Percentiles rank a stretch among this genome's conserved stretches.
phyloP scores from a whole-genome alignment of 2,888 invertebrate genomes.

The Ophion obscuratus region DNA sequence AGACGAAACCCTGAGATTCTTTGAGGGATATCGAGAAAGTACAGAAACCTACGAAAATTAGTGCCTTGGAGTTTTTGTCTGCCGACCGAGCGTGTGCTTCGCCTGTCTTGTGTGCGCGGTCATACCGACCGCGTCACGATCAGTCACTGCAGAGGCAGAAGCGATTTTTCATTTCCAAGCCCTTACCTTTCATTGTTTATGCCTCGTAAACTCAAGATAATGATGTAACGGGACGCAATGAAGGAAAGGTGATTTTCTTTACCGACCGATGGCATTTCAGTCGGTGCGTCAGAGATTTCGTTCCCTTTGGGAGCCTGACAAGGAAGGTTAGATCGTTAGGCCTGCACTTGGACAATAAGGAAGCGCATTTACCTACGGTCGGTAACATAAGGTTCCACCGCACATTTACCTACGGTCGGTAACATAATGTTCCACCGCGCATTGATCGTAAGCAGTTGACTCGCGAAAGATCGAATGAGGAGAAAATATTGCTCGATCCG shows the following conservation, averaged over 20 bases:
- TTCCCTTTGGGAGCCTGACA: neutral
- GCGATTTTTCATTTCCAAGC: neutral
- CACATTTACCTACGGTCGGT: too few relatives aligned
- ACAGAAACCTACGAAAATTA: neutral
- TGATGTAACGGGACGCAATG: neutral
- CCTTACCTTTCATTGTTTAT: neutral
- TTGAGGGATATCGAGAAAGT: too few relatives aligned
- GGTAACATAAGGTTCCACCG: neutral
- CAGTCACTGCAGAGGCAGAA: neutral
- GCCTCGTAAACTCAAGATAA: neutral
- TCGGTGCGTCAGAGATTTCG: neutral
- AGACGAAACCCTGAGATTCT: too few relatives aligned
- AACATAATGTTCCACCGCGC: neutral
- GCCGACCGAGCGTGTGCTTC: neutral
- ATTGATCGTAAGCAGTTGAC: neutral
- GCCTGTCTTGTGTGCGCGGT: too few relatives aligned
- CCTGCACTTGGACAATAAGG: neutral
- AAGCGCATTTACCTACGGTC: neutral
- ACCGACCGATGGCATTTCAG: neutral
- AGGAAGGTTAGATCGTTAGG: neutral
- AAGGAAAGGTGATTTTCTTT: neutral
- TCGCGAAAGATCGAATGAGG: too few relatives aligned
- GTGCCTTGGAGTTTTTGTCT: neutral
- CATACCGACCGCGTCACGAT: too few relatives aligned
- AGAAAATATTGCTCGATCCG: too few relatives aligned